A percentile compares a stretch with the other conserved stretches of the same genome.
phyloP scores from a whole-genome alignment of 2,113 vertebrate genomes.

The Vulpes lagopus region DNA sequence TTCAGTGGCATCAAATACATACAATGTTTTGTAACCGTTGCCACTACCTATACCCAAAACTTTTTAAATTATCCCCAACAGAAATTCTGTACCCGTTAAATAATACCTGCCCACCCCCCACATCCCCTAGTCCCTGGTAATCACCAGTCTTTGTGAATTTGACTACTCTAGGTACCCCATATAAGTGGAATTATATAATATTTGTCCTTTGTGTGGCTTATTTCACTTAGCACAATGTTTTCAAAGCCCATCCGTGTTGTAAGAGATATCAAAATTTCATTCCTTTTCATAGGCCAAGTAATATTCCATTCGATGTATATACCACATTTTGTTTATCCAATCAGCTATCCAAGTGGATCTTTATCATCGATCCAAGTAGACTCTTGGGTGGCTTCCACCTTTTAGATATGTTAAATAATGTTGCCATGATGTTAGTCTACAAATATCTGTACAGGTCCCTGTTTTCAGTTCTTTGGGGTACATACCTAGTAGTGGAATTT shows the following conservation, averaged over 20 bases:
- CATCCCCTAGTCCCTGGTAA: no score
- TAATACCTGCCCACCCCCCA: neutral
- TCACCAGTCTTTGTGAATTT: neutral
- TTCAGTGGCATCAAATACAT: neutral
- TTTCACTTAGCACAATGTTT: neutral
- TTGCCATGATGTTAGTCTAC: neutral
- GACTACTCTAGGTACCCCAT: neutral
- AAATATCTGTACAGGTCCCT: neutral
- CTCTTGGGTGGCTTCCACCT: neutral
- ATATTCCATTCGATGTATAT: neutral
- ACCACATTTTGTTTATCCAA: neutral
- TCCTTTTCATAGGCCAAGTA: neutral
- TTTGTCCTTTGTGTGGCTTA: neutral
- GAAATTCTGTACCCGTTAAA: neutral
- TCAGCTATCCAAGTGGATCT: neutral
- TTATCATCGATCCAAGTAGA: no score
- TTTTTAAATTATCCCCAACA: neutral
- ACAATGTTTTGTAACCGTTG: neutral
- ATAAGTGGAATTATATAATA: neutral
- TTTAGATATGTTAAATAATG: neutral
- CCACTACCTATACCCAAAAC: neutral
- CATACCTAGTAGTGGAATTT: neutral
- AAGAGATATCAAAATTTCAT: neutral
- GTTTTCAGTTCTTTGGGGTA: neutral
- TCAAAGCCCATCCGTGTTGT: neutral